Evolutionary conservation across 2,888 invertebrate species (phyloP), one percentile per base, ranked within the genome.

Genomic region (Tetragonula carbonaria): DNA sequence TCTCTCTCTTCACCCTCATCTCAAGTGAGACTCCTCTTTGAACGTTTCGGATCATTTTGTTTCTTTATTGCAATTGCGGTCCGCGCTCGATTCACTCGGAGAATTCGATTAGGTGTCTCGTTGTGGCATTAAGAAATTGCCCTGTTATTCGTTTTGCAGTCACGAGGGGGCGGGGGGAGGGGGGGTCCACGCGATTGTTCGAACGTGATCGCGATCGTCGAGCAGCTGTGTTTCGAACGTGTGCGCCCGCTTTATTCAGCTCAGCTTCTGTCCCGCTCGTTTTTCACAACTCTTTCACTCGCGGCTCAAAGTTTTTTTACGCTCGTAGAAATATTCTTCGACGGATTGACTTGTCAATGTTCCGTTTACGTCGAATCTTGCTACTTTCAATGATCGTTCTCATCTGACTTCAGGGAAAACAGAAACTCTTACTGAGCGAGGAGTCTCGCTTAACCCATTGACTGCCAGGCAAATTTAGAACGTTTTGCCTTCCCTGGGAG

Each of bases 81-180:
- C 71, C 23, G 55, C 33, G 62, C 68, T 75, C 68, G 84, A 75
- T 84, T 76, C 79, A 66, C 67, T n/a, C 59, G 6, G 2, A 33
- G 63, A 51, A 84, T 84, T 84, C 75, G 73, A 85, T 84, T 85
- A 84, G 79, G 62, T 71, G 67, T 68, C 68, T 71, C 84, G n/a
- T 85, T 65, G 84, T 68, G 72, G 55, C 23, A 59, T 67, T 21
- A 45, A 72, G 63, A 70, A 73, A 84, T 75, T 79, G 66, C 33
- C 59, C 72, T 72, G 51, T 65, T 78, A 71, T 57, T 78, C 78
- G 51, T 65, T 66, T 77, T 45, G 57, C 57, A 57, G 78, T n/a
- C 55, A 23, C 78, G 33, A 14, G 18, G 8, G 6, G 53, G 16
- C 14, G 23, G 23, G 23, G 23, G 23, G 23, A 23, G 23, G 23